Conservation (phyloP, 2,797 vertebrate genomes). For the Sebastes cheni region DNA sequence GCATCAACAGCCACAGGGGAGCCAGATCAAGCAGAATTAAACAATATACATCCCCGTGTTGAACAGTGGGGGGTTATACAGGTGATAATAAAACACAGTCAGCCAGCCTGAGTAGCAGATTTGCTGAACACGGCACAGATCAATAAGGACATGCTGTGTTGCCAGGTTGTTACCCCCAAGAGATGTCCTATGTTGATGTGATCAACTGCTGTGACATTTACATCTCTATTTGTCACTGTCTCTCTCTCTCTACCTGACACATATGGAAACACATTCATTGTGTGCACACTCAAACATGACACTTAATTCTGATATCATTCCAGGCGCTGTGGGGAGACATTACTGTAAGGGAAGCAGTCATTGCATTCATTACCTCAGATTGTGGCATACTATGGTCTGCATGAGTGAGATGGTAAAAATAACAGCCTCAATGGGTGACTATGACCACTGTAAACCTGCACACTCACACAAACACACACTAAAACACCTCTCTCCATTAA, state of each 20-base stretch:
- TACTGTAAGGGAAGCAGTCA: background rate
- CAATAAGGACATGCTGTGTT: conserved; percentile 53
- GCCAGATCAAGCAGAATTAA: conserved; percentile 61
- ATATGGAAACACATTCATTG: background rate
- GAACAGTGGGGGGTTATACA: conserved; percentile 41
- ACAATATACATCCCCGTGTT: conserved; percentile 21
- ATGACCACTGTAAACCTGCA: background rate
- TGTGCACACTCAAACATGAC: background rate
- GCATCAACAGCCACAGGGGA: conserved; percentile 23
- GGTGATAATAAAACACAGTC: conserved; percentile 44
- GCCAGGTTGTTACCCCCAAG: conserved; percentile 19
- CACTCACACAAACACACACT: background rate
- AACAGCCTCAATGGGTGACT: background rate
- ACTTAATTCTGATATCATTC: conserved; percentile 2
- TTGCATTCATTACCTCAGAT: background rate
- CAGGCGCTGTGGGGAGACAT: background rate
- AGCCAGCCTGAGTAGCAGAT: conserved; percentile 18
- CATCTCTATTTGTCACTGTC: background rate
- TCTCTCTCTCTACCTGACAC: background rate
- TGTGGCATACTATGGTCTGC: background rate
- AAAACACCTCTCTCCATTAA: background rate
- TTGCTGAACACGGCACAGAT: conserved; percentile 54
- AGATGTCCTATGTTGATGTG: conserved; percentile 26
- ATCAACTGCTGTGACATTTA: conserved; percentile 24
- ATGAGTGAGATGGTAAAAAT: background rate